Conservation (phyloP, 2,797 vertebrate genomes). For the Cynodonichthys magdalenae region DNA sequence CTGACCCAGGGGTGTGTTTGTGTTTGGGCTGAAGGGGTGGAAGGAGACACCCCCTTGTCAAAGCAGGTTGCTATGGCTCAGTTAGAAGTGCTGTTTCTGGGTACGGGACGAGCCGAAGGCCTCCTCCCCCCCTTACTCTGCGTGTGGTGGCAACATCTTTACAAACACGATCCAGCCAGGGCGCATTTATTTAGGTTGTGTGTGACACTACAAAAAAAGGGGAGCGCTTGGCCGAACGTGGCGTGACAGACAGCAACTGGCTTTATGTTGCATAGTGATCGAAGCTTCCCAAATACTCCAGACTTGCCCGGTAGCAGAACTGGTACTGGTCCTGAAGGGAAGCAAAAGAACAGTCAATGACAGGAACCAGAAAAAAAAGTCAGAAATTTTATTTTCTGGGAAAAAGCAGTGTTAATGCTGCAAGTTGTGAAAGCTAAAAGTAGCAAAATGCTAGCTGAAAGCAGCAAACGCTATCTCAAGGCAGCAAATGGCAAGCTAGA, state of each 20-base stretch:
- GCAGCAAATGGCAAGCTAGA: no score
- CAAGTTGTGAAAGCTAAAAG: no score
- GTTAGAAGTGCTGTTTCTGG: conserved; percentile 90
- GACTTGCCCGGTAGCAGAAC: conserved; percentile 96
- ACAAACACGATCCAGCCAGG: conserved; percentile 64
- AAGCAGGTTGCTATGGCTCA: conserved; percentile 95
- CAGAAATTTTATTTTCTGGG: no score
- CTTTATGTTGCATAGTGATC: conserved; percentile 99
- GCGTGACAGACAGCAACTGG: conserved; percentile 54
- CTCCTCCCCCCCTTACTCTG: conserved; percentile 65
- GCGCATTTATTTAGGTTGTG: conserved; percentile 57
- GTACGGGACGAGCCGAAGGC: conserved; percentile 63
- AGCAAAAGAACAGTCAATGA: conserved; percentile 11
- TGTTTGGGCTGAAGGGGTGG: conserved; percentile 57
- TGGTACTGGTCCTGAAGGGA: conserved; percentile 94
- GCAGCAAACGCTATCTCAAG: no score
- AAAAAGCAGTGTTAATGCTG: no score
- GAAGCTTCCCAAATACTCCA: conserved; percentile 99
- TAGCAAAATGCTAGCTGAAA: no score
- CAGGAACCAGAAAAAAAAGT: not conserved
- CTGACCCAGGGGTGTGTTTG: conserved; percentile 62
- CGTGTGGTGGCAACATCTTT: conserved; percentile 65
- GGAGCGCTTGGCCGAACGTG: conserved; percentile 67
- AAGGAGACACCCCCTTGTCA: conserved; percentile 49
- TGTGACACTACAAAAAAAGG: conserved; percentile 53